These are phyloP conservation scores for Nyleta sp. DNA, from an alignment of 2,888 invertebrate genomes.

Conservation along the genomic window DNA sequence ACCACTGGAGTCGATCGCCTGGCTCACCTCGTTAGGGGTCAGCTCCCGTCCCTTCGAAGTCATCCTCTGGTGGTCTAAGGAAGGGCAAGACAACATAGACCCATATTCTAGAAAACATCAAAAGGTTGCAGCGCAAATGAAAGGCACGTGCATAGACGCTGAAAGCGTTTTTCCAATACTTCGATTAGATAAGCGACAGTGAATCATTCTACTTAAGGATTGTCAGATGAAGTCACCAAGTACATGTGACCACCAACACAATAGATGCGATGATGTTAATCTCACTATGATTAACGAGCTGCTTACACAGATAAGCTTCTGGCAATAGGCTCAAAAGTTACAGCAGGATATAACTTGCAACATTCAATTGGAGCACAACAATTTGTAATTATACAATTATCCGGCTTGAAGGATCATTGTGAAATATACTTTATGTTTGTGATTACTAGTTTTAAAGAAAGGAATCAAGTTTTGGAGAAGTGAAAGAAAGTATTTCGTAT, in stretches of 20 bases:
- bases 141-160: conserved; percentile 66
- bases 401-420: too few relatives aligned
- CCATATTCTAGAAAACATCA: conserved; percentile 81
- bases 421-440: too few relatives aligned
- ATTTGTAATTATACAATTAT: too few relatives aligned
- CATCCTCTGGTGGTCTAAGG: conserved; percentile 75
- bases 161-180: conserved; percentile 47
- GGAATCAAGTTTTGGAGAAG: too few relatives aligned
- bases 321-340: too few relatives aligned
- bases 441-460: too few relatives aligned
- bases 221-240: not conserved
- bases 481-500: too few relatives aligned
- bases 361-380: too few relatives aligned
- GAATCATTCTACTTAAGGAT: conserved; percentile 13
- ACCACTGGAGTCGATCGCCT: conserved; percentile 69
- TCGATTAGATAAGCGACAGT: conserved; percentile 39
- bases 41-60: conserved; percentile 70
- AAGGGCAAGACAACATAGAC: conserved; percentile 80
- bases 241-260: not conserved
- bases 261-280: not conserved
- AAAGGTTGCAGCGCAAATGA: conserved; percentile 68
- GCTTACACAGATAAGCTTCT: too few relatives aligned
- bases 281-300: too few relatives aligned
- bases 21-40: conserved; percentile 72
- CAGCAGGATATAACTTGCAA: too few relatives aligned